Conservation (phyloP, 64 coral and sea anemone genomes). For the Exaiptasia diaphana region DNA sequence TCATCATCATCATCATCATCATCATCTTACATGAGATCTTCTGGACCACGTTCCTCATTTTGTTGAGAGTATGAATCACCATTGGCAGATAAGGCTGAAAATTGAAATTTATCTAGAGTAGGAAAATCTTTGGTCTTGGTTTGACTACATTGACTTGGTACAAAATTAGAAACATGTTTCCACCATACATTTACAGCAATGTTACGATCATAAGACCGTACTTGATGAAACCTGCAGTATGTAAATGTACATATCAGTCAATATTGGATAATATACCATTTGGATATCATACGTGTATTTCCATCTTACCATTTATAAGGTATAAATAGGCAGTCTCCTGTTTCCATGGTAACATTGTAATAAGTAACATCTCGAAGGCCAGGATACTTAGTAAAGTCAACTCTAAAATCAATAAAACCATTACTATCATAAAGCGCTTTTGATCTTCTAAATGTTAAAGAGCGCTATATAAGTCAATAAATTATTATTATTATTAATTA, state of each 20-base stretch:
- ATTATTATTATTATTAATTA: too few relatives aligned
- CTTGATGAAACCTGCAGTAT: constrained; percentile 97
- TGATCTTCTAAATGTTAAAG: too few relatives aligned
- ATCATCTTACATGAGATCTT: neutral
- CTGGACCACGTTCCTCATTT: neutral
- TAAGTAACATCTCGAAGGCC: constrained; percentile 79
- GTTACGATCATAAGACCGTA: constrained; percentile 83
- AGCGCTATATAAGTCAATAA: too few relatives aligned
- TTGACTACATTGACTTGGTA: constrained; percentile 76
- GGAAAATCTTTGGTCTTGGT: constrained; percentile 14
- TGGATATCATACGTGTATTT: too few relatives aligned
- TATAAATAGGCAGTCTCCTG: constrained; percentile 94
- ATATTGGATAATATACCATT: neutral
- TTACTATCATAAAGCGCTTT: neutral
- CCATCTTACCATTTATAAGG: constrained; percentile 99
- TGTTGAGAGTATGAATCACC: too few relatives aligned
- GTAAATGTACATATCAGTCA: neutral
- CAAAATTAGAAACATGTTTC: constrained; percentile 50
- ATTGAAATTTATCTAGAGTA: constrained; percentile 82
- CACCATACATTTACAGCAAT: constrained; percentile 97
- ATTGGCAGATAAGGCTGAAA: constrained; percentile 41
- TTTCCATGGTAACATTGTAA: constrained; percentile 81
- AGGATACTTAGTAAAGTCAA: constrained; percentile 95
- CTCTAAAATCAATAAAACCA: constrained; percentile 40
- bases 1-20: too few relatives aligned